These are phyloP conservation scores for Drosophila neocordata DNA, from an alignment of 1,140 invertebrate genomes.

Conservation along the genomic window DNA sequence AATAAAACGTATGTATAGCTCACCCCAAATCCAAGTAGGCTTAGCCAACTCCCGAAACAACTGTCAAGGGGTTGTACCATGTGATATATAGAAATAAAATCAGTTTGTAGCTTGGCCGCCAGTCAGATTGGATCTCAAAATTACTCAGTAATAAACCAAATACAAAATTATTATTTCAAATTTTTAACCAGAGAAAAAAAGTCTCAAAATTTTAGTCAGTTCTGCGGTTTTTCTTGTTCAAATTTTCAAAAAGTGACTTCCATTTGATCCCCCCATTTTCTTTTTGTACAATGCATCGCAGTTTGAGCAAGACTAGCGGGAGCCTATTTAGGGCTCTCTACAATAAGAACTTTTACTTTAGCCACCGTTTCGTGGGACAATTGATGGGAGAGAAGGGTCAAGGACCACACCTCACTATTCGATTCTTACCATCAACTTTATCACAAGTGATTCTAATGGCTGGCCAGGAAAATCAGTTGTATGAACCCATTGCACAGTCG, in stretches of 20 bases:
- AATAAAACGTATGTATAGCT: background rate
- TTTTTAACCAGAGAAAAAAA: background rate
- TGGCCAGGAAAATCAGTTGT: background rate
- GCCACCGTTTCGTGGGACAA: background rate
- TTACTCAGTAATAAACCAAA: background rate
- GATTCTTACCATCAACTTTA: too few species aligned
- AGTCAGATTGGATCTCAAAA: background rate
- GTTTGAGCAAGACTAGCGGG: background rate
- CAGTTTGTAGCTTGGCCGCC: background rate
- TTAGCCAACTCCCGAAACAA: background rate
- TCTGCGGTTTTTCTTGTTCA: background rate
- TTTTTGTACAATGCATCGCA: constrained; percentile 1
- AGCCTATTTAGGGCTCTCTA: background rate
- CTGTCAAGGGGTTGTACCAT: background rate
- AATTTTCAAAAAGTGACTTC: background rate
- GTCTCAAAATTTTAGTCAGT: background rate
- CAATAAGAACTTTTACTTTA: background rate
- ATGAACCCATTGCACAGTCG: background rate
- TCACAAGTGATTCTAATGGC: background rate
- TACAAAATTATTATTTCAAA: background rate
- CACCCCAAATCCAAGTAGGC: constrained; percentile 18
- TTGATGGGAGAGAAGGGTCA: background rate
- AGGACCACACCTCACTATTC: background rate
- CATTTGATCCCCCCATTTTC: background rate
- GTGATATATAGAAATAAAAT: background rate